Base-by-base conservation (phyloP, 2,797 vertebrate genomes). In the Amniataba percoides region DNA sequence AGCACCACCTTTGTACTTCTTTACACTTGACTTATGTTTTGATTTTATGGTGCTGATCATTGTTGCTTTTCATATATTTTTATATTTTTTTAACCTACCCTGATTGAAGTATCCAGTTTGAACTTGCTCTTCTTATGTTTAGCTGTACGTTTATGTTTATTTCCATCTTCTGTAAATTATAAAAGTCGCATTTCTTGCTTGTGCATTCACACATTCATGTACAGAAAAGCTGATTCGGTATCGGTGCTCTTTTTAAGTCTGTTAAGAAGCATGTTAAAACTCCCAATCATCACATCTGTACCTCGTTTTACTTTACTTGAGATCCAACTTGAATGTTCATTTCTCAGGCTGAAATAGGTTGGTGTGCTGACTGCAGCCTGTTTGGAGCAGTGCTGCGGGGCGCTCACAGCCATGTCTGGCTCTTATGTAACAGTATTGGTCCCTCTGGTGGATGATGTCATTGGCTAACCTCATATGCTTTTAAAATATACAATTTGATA, bases 371-470 rank as follows among this genome's bases (percentile, higher is more conserved):
- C 40, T 58, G 66, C 43, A 60, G 74, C 39, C 34, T 63, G 15
- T 77, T 68, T 56, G 75, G 62, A 69, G 67, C 77, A 40, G 74
- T 10, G 49, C 77, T 68, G 68, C 48, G 45, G 15, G 69, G 64
- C 34, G 70, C 78, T 77, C 80, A 49, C 76, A 84, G 83, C 58
- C 49, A 34, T 64, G 87, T 86, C 79, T 88, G 85, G 76, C 68
- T 80, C 48, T 93, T 91, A 86, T 85, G 67, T 87, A 91, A 91
- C 79, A 11, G 46, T 51, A 69, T 66, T 64, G 70, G 78, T 85
- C 82, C 79, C 84, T 82, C 75, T 85, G 77, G 80, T 77, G 74
- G 78, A 80, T 89, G 89, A 92, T 86, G 88, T 92, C 87, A 91
- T 80, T 42, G 43, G 49, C 60, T 68, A 63, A 76, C 80, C 67